Evolutionary conservation across 92 coral and sea anemone genomes (phyloP), one percentile per base, ranked within the genome.

Genomic region (Ricordea florida): DNA sequence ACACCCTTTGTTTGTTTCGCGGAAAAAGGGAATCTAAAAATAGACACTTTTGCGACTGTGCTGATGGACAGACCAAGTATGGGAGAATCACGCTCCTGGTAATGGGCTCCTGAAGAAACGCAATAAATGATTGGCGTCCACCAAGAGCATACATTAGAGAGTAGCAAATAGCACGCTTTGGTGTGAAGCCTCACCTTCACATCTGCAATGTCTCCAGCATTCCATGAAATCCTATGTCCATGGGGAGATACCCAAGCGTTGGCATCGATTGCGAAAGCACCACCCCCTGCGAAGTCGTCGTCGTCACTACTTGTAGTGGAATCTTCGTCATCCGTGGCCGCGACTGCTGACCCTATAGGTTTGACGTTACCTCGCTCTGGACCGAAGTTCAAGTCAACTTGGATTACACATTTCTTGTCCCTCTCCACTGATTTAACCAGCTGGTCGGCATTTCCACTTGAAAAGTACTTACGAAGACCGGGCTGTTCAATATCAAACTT

Each of bases 151-250:
- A 45, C 15, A 18, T 13, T 7, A 24, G 15, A 6, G 20, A 10
- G 14, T 3, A 16, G 6, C 20, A 10, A 45, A 10, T 45, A 16
- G 18, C 20, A 45, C 15, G 10, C 20, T 45, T 20, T 11, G 8
- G 30, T 26, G 30, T 49, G 44, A 61, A 92, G n/a, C n/a, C n/a
- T 53, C 11, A 93, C 98, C 74, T 29, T 29, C 61, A 89, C 90
- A 11, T 40, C 57, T 28, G 60, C 85, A 21, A 93, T 89, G 55
- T 79, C 60, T 27, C 94, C 92, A 32, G 72, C 35, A 49, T 78
- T 89, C 98, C 98, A 93, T 13, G 94, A 69, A 30, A 93, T 72
- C 53, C 42, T 76, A 2, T 81, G 72, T 3, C 81, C 86, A 57
- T 81, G 85, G 24, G 43, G 32, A 2, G 86, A 77, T 56, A 73